Evolutionary conservation across 2,113 vertebrate genomes (phyloP), one percentile per base, ranked within the genome.

Genomic region (Anseranas semipalmata): DNA sequence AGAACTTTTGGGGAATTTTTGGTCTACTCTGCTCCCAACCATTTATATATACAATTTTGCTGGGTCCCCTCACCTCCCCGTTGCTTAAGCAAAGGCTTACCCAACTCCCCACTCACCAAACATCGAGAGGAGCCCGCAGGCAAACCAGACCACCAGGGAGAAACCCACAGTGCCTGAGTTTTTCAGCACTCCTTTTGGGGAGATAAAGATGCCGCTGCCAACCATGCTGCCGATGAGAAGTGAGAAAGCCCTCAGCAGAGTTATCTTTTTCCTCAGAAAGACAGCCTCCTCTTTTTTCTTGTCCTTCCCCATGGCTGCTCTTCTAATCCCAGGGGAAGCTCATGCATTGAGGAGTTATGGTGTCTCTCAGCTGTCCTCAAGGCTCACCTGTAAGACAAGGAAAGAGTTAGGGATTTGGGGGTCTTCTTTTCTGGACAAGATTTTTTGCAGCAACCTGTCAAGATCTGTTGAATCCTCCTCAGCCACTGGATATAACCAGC

Each of bases 161-260:
- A 99, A 93, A 22, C 99, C 99, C 94, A 99, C 98, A 0, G 97
- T 99, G 90, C 99, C 99, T 0, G 98, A 98, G 96, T 99, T 99
- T 80, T 98, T 88, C 95, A 99, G 94, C 6, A 99, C 98, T 13
- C 99, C 99, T 95, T 99, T 99, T 8, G 99, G 99, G 24, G 99
- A 98, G 58, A 99, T 99, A 55, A 99, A 99, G 97, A 99, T 99
- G 56, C 99, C 99, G 0, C 99, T 99, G 94, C 99, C 99, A 91
- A 99, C 98, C 97, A 99, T 98, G 13, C 98, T 98, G 59, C 99
- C 99, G 0, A 99, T 97, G 91, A 99, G 97, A 46, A 99, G 97
- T 0, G 97, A 98, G 85, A 98, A 96, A 25, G 98, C 98, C 7
- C 98, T 83, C 93, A 98, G 88, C 90, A 99, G 94, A 74, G 98